Evolutionary conservation across 2,888 invertebrate genomes (phyloP).

Genomic region (Caenorhabditis sinica): DNA sequence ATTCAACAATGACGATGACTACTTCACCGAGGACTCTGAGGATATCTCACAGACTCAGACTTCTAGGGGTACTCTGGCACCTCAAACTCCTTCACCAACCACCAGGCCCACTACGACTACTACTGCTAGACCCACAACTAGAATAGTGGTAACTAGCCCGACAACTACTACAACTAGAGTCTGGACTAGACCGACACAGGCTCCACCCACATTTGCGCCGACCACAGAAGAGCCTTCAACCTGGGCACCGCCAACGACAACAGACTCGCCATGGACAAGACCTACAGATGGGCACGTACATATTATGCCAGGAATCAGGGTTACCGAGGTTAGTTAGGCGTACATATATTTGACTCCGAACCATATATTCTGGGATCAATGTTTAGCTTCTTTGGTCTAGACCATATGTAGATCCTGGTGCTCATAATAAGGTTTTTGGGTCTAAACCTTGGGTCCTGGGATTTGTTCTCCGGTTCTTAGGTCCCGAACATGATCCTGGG

Average conservation of each 20-base stretch:
- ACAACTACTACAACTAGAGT: slow-evolving; percentile 35
- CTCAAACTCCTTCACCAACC: background rate
- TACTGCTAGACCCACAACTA: slow-evolving; percentile 7
- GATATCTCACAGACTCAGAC: slow-evolving; percentile 48
- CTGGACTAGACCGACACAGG: slow-evolving; percentile 12
- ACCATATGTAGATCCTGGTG: no score
- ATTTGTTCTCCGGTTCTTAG: no score
- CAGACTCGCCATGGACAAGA: slow-evolving; percentile 10
- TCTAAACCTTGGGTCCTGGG: no score
- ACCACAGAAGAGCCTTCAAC: no score
- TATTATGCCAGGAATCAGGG: slow-evolving; percentile 58
- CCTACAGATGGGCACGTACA: slow-evolving; percentile 47
- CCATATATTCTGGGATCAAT: no score
- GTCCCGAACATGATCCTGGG: no score
- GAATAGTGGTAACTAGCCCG: slow-evolving; percentile 1
- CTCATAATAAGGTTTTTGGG: no score
- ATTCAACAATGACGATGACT: slow-evolving; percentile 35
- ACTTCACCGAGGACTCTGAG: slow-evolving; percentile 42
- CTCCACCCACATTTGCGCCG: slow-evolving; percentile 8
- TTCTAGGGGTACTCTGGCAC: slow-evolving; percentile 1
- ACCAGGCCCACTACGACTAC: slow-evolving; percentile 8
- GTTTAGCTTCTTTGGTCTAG: no score
- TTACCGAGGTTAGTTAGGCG: slow-evolving; percentile 45
- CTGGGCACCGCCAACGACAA: background rate
- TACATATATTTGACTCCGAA: no score